phyloP scores from a whole-genome alignment of 2,888 invertebrate genomes.

The Trachelus troglodyta region DNA sequence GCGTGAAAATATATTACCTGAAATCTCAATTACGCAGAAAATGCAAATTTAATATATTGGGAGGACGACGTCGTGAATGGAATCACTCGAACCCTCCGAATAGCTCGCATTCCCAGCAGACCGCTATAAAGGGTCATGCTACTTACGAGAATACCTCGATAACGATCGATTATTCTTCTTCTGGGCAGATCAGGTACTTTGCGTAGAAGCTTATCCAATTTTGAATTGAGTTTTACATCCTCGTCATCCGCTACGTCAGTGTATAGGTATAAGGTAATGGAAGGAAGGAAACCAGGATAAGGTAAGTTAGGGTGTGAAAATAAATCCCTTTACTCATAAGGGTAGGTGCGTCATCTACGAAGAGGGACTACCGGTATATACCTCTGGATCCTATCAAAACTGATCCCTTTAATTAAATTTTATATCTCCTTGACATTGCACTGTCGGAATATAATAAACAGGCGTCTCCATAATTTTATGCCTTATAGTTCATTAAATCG shows the following conservation, averaged over 20 bases:
- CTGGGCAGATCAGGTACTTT: neutral
- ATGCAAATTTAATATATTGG: constrained; percentile 47
- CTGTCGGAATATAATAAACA: neutral
- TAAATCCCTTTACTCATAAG: neutral
- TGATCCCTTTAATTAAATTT: neutral
- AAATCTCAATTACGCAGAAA: constrained; percentile 47
- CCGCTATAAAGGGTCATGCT: constrained; percentile 7
- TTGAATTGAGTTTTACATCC: neutral
- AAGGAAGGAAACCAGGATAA: neutral
- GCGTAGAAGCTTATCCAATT: neutral
- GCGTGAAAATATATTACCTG: constrained; percentile 42
- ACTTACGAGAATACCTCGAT: constrained; percentile 18
- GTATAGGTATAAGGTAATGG: neutral
- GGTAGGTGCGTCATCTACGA: neutral
- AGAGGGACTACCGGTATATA: constrained; percentile 20
- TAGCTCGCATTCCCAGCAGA: constrained; percentile 29
- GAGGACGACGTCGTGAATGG: constrained; percentile 26
- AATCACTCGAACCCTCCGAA: constrained; percentile 20
- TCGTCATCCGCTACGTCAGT: neutral
- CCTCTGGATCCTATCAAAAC: neutral
- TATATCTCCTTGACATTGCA: neutral
- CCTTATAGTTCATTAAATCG: constrained; percentile 50
- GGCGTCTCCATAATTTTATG: neutral
- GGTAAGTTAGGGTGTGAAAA: neutral
- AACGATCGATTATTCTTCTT: constrained; percentile 10